Conservation (phyloP, 2,888 invertebrate genomes). For the Trichogramma evanescens region DNA sequence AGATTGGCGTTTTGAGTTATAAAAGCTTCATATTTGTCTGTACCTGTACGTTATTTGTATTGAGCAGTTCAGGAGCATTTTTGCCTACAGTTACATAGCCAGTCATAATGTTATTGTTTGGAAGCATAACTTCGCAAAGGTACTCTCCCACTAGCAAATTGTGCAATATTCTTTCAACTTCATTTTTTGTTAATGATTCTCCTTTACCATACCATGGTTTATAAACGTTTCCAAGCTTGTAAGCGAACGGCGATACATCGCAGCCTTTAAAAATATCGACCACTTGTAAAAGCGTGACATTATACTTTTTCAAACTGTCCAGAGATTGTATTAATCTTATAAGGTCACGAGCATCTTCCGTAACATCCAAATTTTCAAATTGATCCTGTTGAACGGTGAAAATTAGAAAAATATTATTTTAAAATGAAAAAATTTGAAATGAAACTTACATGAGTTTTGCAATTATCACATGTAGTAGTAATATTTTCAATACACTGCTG, state of each 20-base stretch:
- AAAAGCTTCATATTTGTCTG: neutral
- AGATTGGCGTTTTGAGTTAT: neutral
- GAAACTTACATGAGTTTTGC: conserved; percentile 49
- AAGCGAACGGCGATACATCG: conserved; percentile 38
- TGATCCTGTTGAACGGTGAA: conserved; percentile 27
- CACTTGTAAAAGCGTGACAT: conserved; percentile 35
- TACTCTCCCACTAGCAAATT: conserved; percentile 74
- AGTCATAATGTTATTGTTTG: conserved; percentile 72
- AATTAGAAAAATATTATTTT: conserved; percentile 11
- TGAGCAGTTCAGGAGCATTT: conserved; percentile 55
- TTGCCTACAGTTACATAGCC: conserved; percentile 76
- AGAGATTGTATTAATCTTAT: conserved; percentile 60
- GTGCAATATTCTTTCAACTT: conserved; percentile 74
- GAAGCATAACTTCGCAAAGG: conserved; percentile 67
- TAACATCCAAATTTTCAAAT: conserved; percentile 61
- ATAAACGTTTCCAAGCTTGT: conserved; percentile 16
- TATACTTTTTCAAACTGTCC: conserved; percentile 45
- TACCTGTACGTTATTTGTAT: conserved; percentile 47
- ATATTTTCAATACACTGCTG: conserved; percentile 63
- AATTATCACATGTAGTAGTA: conserved; percentile 83
- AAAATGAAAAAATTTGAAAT: neutral
- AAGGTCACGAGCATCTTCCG: conserved; percentile 67
- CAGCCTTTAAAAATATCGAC: conserved; percentile 41
- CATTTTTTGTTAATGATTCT: conserved; percentile 61
- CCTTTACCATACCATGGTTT: conserved; percentile 54